phyloP scores from a whole-genome alignment of 2,797 vertebrate species.

The Smutsia temminckii region DNA sequence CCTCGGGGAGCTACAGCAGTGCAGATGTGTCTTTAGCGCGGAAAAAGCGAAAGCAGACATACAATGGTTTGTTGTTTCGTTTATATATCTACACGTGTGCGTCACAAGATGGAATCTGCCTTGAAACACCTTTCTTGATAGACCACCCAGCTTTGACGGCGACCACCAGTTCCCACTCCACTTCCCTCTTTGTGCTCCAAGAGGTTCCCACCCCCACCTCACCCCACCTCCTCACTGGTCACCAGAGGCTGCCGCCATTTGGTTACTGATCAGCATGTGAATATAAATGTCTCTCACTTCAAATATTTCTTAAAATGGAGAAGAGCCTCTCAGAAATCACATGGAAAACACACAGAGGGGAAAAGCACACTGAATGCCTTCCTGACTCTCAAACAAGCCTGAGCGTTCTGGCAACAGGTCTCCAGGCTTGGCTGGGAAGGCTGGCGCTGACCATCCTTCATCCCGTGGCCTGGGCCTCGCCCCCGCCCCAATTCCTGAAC shows the following conservation, averaged over 20 bases:
- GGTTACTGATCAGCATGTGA: conserved; percentile 76
- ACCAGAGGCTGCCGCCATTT: conserved; percentile 54
- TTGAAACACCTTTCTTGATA: conserved; percentile 66
- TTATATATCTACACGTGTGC: conserved; percentile 29
- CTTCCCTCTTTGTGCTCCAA: conserved; percentile 55
- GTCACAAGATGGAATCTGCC: conserved; percentile 59
- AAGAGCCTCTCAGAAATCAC: conserved; percentile 76
- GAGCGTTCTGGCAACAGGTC: conserved; percentile 65
- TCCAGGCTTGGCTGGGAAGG: conserved; percentile 76
- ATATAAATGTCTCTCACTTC: conserved; percentile 67
- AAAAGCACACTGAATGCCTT: neutral
- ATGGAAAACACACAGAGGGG: conserved; percentile 74
- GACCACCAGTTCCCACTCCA: neutral
- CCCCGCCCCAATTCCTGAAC: conserved; percentile 59
- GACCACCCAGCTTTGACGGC: conserved; percentile 71
- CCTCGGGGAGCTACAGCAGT: conserved; percentile 37
- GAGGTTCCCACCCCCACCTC: neutral
- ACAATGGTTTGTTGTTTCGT: neutral
- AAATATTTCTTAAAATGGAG: conserved; percentile 79
- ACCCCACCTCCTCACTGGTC: neutral
- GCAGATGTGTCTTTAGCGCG: conserved; percentile 67
- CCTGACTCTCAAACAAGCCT: conserved; percentile 45
- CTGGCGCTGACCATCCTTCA: conserved; percentile 58
- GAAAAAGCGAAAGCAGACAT: conserved; percentile 46
- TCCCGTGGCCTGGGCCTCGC: neutral